Evolutionary conservation across 2,797 vertebrate genomes (phyloP).

Genomic region (Thunnus albacares): DNA sequence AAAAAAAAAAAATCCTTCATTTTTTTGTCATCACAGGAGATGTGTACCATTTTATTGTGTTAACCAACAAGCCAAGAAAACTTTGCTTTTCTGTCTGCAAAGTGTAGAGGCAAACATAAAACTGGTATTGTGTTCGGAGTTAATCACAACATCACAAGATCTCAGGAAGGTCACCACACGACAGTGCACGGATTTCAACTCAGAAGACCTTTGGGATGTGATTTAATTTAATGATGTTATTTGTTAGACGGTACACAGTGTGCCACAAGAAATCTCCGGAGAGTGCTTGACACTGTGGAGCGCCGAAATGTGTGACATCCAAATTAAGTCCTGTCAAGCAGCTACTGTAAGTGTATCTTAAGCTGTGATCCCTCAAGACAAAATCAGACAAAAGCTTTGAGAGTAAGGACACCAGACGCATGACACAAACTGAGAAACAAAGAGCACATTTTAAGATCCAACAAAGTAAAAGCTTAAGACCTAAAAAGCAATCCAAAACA

Average conservation of each 20-base stretch:
- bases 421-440: conserved; percentile 13
- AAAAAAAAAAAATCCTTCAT: neutral
- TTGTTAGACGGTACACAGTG: conserved; percentile 34
- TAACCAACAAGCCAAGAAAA: neutral
- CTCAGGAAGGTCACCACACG: conserved; percentile 6
- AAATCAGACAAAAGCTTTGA: neutral
- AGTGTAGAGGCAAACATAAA: neutral
- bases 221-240: conserved; percentile 41
- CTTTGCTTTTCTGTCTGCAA: neutral
- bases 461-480: too few relatives aligned
- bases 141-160: neutral
- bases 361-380: neutral
- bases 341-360: neutral
- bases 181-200: conserved; percentile 38
- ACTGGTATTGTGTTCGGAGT: neutral
- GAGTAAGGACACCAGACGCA: neutral
- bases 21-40: neutral
- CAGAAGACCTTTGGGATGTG: conserved; percentile 26
- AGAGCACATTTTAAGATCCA: neutral
- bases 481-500: too few relatives aligned
- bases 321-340: neutral
- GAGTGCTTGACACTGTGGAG: conserved; percentile 1
- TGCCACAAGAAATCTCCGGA: conserved; percentile 22
- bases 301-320: conserved; percentile 8
- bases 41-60: neutral